Percentiles rank a stretch among this genome's conserved stretches.
Evolutionary conservation across 30 jellyfish, hydroid and myxozoan species (phyloP).

Genomic region (Cassiopea andromeda): DNA sequence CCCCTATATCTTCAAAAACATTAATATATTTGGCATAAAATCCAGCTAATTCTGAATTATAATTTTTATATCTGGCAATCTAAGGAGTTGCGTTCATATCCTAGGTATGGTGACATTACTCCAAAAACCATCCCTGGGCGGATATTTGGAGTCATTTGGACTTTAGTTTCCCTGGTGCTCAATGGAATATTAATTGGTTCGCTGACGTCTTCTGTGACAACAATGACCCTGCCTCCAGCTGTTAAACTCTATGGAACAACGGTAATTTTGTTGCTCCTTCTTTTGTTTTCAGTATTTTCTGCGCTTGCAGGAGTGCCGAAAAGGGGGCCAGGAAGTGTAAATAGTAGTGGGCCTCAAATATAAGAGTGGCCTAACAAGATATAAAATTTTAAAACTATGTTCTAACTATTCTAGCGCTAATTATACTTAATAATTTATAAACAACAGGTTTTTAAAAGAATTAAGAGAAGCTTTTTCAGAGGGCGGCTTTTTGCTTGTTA

Average conservation of each 20-base stretch:
- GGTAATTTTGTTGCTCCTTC: not conserved
- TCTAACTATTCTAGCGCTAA: too few relatives aligned
- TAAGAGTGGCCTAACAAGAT: too few relatives aligned
- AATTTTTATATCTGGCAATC: not conserved
- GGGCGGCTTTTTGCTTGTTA: too few relatives aligned
- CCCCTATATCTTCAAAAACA: too few relatives aligned
- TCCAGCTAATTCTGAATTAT: too few relatives aligned
- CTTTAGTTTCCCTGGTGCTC: slow-evolving; percentile 13
- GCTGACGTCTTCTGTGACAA: slow-evolving; percentile 38
- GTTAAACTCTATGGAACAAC: slow-evolving; percentile 27
- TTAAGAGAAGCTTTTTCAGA: too few relatives aligned
- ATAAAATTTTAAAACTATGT: too few relatives aligned
- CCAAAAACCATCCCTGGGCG: slow-evolving; percentile 49
- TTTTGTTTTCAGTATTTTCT: not conserved
- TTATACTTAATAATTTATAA: too few relatives aligned
- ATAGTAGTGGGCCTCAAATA: too few relatives aligned
- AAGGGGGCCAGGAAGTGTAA: too few relatives aligned
- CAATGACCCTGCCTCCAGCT: slow-evolving; percentile 26
- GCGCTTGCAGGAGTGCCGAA: not conserved
- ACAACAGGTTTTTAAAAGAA: too few relatives aligned
- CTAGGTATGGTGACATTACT: slow-evolving; percentile 59
- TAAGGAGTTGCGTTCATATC: not conserved
- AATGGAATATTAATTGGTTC: slow-evolving; percentile 43
- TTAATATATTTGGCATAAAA: too few relatives aligned
- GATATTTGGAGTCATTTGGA: slow-evolving; percentile 30